Conservation (phyloP, 2,888 invertebrate genomes). For the Erebia aethiops region DNA sequence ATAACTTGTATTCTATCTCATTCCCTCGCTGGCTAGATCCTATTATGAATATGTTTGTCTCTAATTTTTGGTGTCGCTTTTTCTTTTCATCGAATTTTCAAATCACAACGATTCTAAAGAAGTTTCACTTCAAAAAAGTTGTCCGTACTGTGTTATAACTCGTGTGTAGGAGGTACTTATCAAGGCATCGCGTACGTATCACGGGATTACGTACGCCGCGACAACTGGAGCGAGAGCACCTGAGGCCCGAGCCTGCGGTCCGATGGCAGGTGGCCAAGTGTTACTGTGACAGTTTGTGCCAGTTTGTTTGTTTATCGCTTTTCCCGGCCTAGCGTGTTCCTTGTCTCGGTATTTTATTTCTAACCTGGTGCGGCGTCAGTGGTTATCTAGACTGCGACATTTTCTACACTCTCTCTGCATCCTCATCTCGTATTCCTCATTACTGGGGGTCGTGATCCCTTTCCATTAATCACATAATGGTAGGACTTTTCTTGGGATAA, state of each 20-base stretch:
- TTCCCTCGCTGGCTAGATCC: too few species aligned
- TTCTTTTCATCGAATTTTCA: too few species aligned
- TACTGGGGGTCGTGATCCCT: too few species aligned
- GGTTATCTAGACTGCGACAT: too few species aligned
- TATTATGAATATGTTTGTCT: too few species aligned
- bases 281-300: conserved; percentile 9
- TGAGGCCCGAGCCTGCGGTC: conserved; percentile 20
- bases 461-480: too few species aligned
- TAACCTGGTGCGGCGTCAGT: not conserved
- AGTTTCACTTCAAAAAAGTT: too few species aligned
- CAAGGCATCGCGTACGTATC: conserved; percentile 27
- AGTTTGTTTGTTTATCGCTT: conserved; percentile 13
- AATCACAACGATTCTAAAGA: too few species aligned
- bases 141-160: not conserved
- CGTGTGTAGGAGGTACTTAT: not conserved
- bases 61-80: not conserved
- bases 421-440: too few species aligned
- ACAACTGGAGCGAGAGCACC: conserved; percentile 34
- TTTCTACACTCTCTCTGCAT: too few species aligned
- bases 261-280: conserved; percentile 15
- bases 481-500: too few species aligned
- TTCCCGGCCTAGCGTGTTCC: not conserved
- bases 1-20: too few species aligned
- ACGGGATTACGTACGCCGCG: conserved; percentile 24
- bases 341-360: not conserved